Conservation (phyloP, 2,113 vertebrate species). For the Rhinopomastus cyanomelas region DNA sequence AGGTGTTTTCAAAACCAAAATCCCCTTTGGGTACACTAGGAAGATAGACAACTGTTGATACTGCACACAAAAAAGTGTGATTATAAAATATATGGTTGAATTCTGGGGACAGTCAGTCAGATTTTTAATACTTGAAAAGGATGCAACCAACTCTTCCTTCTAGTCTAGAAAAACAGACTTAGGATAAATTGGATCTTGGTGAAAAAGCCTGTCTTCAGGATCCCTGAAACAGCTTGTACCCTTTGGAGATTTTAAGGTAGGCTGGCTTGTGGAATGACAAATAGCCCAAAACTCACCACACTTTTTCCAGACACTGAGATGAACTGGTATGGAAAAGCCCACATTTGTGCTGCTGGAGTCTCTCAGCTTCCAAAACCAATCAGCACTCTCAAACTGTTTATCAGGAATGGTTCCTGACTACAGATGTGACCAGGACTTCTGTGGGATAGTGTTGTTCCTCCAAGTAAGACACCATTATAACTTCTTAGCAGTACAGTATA, state of each 20-base stretch:
- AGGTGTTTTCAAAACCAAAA: background rate
- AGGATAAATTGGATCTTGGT: background rate
- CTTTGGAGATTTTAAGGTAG: background rate
- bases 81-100: background rate
- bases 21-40: background rate
- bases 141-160: background rate
- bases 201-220: background rate
- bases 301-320: background rate
- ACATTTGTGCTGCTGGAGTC: background rate
- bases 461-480: background rate
- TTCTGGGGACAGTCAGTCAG: background rate
- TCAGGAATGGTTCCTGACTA: background rate
- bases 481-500: background rate
- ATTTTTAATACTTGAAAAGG: background rate
- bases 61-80: background rate
- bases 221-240: background rate
- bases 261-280: background rate
- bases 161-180: background rate
- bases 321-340: background rate
- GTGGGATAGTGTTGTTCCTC: background rate
- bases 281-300: rapidly evolving
- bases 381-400: background rate
- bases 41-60: background rate
- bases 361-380: background rate
- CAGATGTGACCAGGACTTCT: background rate